Conservation (phyloP, 2,797 vertebrate genomes). For the Notamacropus eugenii region DNA sequence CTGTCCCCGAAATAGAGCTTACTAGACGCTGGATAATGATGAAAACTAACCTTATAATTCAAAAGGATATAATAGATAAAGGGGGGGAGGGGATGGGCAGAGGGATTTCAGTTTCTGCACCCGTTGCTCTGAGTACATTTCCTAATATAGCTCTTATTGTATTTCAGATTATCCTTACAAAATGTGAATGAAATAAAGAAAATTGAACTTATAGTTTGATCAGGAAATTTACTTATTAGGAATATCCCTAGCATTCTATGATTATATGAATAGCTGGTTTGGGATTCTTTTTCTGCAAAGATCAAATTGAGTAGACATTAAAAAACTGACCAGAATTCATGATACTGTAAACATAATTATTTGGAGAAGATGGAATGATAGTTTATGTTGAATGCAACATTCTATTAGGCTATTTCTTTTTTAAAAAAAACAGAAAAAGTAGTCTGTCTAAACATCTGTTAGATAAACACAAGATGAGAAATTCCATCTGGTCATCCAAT, state of each 20-base stretch:
- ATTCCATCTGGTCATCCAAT: constrained; percentile 53
- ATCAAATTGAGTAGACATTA: constrained; percentile 53
- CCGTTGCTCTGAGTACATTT: constrained; percentile 2
- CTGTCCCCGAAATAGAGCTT: constrained; percentile 33
- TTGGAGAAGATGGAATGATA: constrained; percentile 19
- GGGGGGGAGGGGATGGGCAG: constrained; percentile 14
- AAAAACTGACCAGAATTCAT: constrained; percentile 26
- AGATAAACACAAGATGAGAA: constrained; percentile 57
- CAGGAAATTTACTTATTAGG: constrained; percentile 21
- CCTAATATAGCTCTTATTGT: not conserved
- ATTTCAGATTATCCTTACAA: constrained; percentile 38
- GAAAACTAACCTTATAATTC: not conserved
- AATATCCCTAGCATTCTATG: constrained; percentile 22
- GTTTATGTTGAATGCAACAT: constrained; percentile 18
- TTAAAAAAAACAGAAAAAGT: constrained; percentile 22
- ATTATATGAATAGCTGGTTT: constrained; percentile 28
- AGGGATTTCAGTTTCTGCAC: not conserved
- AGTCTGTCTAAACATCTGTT: constrained; percentile 54
- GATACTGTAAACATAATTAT: constrained; percentile 45
- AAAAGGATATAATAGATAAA: not conserved
- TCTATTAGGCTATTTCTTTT: constrained; percentile 37
- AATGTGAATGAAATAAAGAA: constrained; percentile 20
- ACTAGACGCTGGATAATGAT: constrained; percentile 20
- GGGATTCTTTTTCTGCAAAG: constrained; percentile 53
- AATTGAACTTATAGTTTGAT: constrained; percentile 43